Percentiles rank a stretch among this genome's conserved stretches.
Evolutionary conservation across 1,140 invertebrate species (phyloP).

Genomic region (Teleogryllus occipitalis): DNA sequence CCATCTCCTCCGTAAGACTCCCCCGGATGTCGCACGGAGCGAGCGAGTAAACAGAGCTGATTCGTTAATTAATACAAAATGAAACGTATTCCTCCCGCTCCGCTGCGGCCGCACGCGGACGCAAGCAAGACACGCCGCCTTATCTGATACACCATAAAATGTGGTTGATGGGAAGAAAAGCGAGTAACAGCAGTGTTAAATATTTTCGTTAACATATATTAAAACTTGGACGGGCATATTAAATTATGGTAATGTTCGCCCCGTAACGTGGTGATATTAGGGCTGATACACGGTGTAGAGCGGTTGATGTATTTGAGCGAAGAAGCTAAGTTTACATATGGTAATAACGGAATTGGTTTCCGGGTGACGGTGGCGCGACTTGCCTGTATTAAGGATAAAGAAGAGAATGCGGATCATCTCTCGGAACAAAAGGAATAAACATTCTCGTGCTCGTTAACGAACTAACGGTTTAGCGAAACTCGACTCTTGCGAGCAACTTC

Average conservation of each 20-base stretch:
- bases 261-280: not conserved
- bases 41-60: too few species aligned
- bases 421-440: not conserved
- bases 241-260: not conserved
- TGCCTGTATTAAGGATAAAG: too few species aligned
- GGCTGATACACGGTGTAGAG: not conserved
- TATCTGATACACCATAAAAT: not conserved
- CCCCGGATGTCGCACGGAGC: too few species aligned
- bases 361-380: not conserved
- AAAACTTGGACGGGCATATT: not conserved
- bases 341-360: not conserved
- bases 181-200: not conserved
- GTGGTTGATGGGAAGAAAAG: not conserved
- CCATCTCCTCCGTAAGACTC: too few species aligned
- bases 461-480: not conserved
- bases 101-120: too few species aligned
- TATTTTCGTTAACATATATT: not conserved
- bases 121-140: not conserved
- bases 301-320: not conserved
- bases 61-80: too few species aligned
- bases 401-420: not conserved
- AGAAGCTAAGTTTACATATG: not conserved
- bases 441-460: not conserved
- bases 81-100: too few species aligned
- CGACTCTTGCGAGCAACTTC: not conserved